A percentile compares a stretch with the other conserved stretches of the same genome.
Conservation (phyloP, 2,888 invertebrate genomes). For the Yponomeuta evonymella region DNA sequence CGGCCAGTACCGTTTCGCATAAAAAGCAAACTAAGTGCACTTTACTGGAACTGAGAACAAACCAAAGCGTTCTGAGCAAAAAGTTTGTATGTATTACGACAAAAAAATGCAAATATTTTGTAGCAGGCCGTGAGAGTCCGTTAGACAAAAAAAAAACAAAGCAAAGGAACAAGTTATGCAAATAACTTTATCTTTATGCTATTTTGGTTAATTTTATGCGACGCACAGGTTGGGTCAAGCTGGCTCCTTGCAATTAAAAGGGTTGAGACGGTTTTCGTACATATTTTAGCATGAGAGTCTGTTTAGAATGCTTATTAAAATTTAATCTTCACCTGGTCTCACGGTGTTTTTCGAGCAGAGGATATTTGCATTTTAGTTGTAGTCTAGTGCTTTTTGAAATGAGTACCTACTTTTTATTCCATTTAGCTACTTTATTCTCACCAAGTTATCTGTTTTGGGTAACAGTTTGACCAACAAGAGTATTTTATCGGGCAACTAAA, state of each 20-base stretch:
- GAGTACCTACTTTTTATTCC: not conserved
- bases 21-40: not conserved
- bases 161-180: conserved; percentile 27
- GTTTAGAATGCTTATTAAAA: conserved; percentile 4
- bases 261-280: conserved; percentile 33
- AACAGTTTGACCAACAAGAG: not conserved
- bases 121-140: conserved; percentile 39
- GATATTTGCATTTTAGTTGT: not conserved
- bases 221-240: conserved; percentile 63
- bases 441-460: not conserved
- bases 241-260: conserved; percentile 34
- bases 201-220: conserved; percentile 37
- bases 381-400: not conserved
- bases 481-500: too few species aligned
- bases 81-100: not conserved
- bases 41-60: conserved; percentile 4
- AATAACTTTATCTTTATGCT: conserved; percentile 25
- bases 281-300: not conserved
- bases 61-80: conserved; percentile 5
- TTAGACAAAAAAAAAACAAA: not conserved
- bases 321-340: not conserved
- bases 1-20: conserved; percentile 1
- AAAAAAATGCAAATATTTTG: conserved; percentile 38
- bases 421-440: not conserved
- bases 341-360: not conserved